Base-by-base conservation (phyloP, 2,888 invertebrate species). In the Salpingus planirostris region DNA sequence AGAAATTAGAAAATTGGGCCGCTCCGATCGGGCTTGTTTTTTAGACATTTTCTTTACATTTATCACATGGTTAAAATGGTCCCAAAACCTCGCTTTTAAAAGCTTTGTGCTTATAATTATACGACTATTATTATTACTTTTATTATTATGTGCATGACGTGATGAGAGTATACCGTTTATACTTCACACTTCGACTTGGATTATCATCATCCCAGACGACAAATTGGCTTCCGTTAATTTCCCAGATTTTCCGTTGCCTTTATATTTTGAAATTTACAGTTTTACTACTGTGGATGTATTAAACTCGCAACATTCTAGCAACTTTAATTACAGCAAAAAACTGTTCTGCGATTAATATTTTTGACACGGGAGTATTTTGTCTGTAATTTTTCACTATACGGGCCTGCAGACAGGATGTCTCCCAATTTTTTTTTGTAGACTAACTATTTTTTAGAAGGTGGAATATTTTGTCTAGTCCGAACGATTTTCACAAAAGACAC, bases 291-390 rank as follows among this genome's bases (percentile, higher is more conserved):
- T 43, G 46, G n/a, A 43, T 42, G 40, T 27, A 39, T 38, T 25
- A 47, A 55, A 55, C 62, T 65, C 68, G 65, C 68, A 67, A 67
- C 67, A 67, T 68, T 61, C 67, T 67, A 66, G 64, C 65, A 66
- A 66, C 65, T 61, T 58, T 60, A 60, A 57, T 59, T 60, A 63
- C 59, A 58, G 59, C 60, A 52, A 57, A 42, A 46, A 47, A 34
- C 40, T 44, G 45, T 43, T 42, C 44, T 44, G 36, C 40, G 37
- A 46, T 44, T 40, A 38, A 37, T 44, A 36, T 33, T 33, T 24
- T 33, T 38, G 14, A 31, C 22, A 31, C 22, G 27, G 23, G 44
- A n/a, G n/a, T n/a, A n/a, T n/a, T n/a, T n/a, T n/a, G n/a, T n/a
- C n/a, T n/a, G n/a, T n/a, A n/a, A n/a, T n/a, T n/a, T n/a, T n/a